These are phyloP conservation scores for Todiramphus chloris DNA, from an alignment of 2,113 vertebrate species.

Conservation along the genomic window DNA sequence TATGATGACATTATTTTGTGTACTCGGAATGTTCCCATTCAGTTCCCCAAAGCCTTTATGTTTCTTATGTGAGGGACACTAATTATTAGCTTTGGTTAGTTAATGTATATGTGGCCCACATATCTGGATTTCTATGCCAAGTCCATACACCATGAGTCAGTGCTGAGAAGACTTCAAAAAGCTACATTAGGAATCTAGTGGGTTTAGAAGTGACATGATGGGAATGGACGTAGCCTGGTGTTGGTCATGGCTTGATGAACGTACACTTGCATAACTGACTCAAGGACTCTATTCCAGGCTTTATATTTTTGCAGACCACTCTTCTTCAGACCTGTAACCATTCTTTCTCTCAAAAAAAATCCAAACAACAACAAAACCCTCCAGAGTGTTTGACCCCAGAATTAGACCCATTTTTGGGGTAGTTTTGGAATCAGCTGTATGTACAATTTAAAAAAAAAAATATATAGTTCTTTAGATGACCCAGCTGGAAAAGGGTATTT, in stretches of 20 bases:
- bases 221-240: accelerated
- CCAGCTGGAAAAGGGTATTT: constrained; percentile 74
- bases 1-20: neutral
- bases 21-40: neutral
- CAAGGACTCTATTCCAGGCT: neutral
- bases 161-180: neutral
- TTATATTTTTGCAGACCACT: neutral
- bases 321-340: neutral
- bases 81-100: neutral
- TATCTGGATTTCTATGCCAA: neutral
- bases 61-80: neutral
- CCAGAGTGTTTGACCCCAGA: constrained; percentile 10
- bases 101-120: neutral
- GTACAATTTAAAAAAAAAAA: neutral
- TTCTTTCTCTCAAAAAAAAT: neutral
- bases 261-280: neutral
- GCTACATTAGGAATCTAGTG: neutral
- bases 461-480: constrained; percentile 65
- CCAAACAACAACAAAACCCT: neutral
- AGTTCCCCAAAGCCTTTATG: neutral
- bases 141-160: neutral
- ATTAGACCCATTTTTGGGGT: neutral
- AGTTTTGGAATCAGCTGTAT: constrained; percentile 46
- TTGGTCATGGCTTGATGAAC: neutral
- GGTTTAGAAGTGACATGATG: neutral